Base-by-base conservation (phyloP, 92 coral and sea anemone genomes). In the Chrysogorgia sp. region DNA sequence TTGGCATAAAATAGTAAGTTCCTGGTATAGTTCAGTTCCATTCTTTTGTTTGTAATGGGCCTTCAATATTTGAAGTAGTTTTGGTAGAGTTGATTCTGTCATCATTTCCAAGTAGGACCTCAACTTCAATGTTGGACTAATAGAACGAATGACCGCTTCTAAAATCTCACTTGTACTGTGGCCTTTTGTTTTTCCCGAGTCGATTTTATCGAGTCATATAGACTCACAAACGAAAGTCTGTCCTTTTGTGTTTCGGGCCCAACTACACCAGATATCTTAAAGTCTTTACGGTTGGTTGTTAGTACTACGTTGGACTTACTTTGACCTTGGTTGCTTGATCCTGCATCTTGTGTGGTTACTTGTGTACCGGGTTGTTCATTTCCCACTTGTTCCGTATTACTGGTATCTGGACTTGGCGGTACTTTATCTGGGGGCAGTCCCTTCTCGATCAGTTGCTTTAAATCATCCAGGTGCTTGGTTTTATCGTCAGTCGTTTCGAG, bases 71-170 rank as follows among this genome's bases (percentile, higher is more conserved):
- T 84, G 82, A 1, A 77, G 84, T 28, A 85, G 58, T 58, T 76
- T 77, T 28, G 34, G 67, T 26, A 85, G 67, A 9, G 89, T 82
- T 20, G 85, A 59, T 21, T 79, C 84, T 12, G 69, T 52, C 64
- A 66, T 63, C 75, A 61, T 84, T 59, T 88, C 86, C 34, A 77
- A 43, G 14, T 85, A 77, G 14, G 87, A 81, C 40, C 87, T 77
- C 10, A 85, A 48, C 37, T 84, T 88, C 7, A 81, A 40, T 40
- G 74, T 81, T 40, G 92, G 83, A 66, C 71, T 52, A 53, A 77
- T 74, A 0, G 83, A 66, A 41, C 87, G 77, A 37, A 82, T 78
- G 30, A 89, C 85, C 26, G 83, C 88, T 34, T 89, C 90, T 53
- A 85, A 71, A 0, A 85, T 64, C 43, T 89, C 86, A 8, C 57